Evolutionary conservation across 2,888 invertebrate genomes (phyloP).

Genomic region (Sipunculus nudus): DNA sequence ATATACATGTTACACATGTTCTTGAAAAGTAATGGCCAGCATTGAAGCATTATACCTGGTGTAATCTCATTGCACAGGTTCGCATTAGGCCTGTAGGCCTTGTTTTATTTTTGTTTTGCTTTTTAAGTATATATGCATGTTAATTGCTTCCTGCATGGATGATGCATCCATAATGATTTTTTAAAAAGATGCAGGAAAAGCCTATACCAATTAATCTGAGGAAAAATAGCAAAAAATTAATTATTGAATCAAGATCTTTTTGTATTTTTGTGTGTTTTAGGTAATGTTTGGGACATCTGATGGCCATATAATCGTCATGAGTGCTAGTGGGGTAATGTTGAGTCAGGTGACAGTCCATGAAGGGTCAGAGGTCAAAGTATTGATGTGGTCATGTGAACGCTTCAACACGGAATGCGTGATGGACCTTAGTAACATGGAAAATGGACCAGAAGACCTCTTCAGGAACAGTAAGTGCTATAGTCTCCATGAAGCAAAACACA

Average conservation of each 20-base stretch:
- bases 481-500: no score
- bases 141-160: neutral
- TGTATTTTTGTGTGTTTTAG: constrained; percentile 58
- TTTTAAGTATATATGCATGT: no score
- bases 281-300: constrained; percentile 96
- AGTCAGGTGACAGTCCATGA: constrained; percentile 86
- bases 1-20: no score
- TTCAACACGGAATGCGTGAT: constrained; percentile 97
- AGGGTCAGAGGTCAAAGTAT: constrained; percentile 85
- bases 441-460: no score
- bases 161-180: neutral
- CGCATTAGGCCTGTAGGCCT: no score
- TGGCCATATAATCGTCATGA: constrained; percentile 96
- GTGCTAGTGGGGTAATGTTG: constrained; percentile 93
- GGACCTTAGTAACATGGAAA: no score
- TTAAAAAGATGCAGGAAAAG: neutral
- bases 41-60: no score
- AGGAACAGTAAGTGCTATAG: no score
- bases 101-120: no score
- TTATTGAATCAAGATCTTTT: neutral
- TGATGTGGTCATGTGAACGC: constrained; percentile 98
- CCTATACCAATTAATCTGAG: neutral
- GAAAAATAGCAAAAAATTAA: neutral
- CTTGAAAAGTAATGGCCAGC: no score
- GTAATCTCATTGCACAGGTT: no score